Evolutionary conservation across 2,113 vertebrate genomes (phyloP), one percentile per base, ranked within the genome.

Genomic region (Lota lota): DNA sequence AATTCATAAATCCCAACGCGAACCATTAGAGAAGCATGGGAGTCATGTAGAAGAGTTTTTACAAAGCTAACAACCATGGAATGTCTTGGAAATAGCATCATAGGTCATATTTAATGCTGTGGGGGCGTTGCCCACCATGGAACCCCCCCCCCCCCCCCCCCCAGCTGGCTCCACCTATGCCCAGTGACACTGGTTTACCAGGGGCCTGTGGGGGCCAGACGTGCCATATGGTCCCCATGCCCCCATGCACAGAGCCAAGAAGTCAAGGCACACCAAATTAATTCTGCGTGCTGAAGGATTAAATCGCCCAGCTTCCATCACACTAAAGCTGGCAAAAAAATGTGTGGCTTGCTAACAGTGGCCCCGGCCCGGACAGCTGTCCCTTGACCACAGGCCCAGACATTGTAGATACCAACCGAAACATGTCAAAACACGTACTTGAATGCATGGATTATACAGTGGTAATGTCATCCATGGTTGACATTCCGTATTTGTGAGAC

Each of bases 231-330:
- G 77, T 65, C 40, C 40, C 40, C 28, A 33, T 33, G 28, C 40
- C 40, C 66, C 63, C 40, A 11, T 40, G 60, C 60, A 66, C 64
- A 58, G 78, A 74, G 79, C 83, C 81, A 76, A 67, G 47, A 69
- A 86, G 81, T 85, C 77, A 80, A 88, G 83, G 78, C 86, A 86
- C 73, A 85, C 64, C 70, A 84, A 81, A 86, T 88, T 75, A 85
- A 86, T 86, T 85, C 66, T 24, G 66, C 2, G 59, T 72, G 80
- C 71, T 78, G 73, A 74, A 73, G 78, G 84, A 88, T 87, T 87
- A 84, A 83, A 79, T 77, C 66, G n/a, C 28, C 69, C 24, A 19
- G 77, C 67, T 69, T 85, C 67, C 64, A 17, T 78, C 73, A 58
- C 70, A 66, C 68, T 67, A 79, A 86, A 81, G 73, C 77, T 17